phyloP scores from a whole-genome alignment of 2,888 invertebrate genomes.

The Chydorus sphaericus region DNA sequence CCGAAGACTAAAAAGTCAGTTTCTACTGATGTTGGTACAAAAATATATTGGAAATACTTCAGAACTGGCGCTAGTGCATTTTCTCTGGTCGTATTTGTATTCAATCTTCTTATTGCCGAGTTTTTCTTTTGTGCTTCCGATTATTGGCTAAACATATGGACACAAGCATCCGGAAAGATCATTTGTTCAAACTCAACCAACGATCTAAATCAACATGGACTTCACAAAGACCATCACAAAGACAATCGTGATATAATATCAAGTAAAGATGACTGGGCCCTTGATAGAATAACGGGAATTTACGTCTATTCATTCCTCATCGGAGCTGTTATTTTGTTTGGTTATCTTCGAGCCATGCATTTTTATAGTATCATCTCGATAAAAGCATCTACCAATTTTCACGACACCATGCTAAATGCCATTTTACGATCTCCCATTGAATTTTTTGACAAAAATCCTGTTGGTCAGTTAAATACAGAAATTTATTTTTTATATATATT shows the following conservation, averaged over 20 bases:
- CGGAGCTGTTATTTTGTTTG: slow-evolving; percentile 23
- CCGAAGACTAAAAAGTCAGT: too few species aligned
- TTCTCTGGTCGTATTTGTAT: neutral
- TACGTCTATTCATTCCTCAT: slow-evolving; percentile 29
- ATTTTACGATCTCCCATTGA: slow-evolving; percentile 31
- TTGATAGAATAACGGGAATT: slow-evolving; percentile 24
- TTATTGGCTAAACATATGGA: slow-evolving; percentile 5
- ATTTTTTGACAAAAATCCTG: slow-evolving; percentile 78
- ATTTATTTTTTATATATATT: too few species aligned
- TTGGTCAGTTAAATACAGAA: too few species aligned
- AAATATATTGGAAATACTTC: neutral
- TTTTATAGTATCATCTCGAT: slow-evolving; percentile 33
- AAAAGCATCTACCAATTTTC: too few species aligned
- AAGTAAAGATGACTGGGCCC: too few species aligned
- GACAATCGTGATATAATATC: too few species aligned
- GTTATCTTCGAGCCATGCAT: slow-evolving; percentile 28
- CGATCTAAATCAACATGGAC: too few species aligned
- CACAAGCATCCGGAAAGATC: too few species aligned
- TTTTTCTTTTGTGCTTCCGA: neutral
- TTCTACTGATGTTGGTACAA: neutral
- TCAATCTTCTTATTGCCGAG: neutral
- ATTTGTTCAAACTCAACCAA: too few species aligned
- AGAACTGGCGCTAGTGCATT: neutral
- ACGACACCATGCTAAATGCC: slow-evolving; percentile 34
- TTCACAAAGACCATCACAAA: too few species aligned